Conservation (phyloP, 2,113 vertebrate species). For the Fregata magnificens region DNA sequence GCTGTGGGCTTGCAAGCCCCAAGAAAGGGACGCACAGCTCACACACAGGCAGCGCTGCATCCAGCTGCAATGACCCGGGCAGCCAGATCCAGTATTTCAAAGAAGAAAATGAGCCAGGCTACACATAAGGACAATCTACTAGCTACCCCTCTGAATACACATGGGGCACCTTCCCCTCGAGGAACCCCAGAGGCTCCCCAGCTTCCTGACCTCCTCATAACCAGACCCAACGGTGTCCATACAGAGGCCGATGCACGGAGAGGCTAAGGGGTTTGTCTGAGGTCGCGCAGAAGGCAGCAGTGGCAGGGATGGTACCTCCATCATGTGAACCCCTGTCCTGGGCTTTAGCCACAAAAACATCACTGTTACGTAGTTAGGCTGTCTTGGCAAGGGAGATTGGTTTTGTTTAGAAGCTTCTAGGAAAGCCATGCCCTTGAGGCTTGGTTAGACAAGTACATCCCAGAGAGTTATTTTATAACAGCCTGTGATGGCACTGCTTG, state of each 20-base stretch:
- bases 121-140: neutral
- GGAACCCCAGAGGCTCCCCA: neutral
- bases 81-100: neutral
- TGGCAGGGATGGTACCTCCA: neutral
- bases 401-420: neutral
- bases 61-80: fast-evolving
- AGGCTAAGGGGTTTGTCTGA: neutral
- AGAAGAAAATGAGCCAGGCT: neutral
- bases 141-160: neutral
- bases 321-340: fast-evolving
- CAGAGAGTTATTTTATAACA: neutral
- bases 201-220: neutral
- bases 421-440: neutral
- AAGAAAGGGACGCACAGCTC: neutral
- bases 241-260: neutral
- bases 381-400: neutral
- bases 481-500: neutral
- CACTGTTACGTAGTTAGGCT: neutral
- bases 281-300: fast-evolving
- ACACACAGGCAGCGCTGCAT: neutral
- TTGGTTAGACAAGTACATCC: neutral
- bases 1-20: neutral
- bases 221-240: fast-evolving
- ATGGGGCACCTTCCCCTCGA: fast-evolving
- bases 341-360: neutral